Conservation (phyloP, 2,888 invertebrate genomes). For the Venusia cambrica region DNA sequence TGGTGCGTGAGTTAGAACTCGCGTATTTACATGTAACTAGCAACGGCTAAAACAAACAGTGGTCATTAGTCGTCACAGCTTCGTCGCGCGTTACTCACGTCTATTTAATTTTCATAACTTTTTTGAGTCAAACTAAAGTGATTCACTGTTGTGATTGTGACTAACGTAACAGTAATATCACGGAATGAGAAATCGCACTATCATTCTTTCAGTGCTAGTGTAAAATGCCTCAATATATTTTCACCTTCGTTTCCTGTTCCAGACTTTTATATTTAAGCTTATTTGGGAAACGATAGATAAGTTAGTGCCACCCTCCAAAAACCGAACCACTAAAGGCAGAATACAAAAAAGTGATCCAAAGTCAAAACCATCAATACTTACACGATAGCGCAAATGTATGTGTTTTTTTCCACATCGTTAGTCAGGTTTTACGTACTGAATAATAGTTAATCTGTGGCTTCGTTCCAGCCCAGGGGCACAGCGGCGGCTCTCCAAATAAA, state of each 20-base stretch:
- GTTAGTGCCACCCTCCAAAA: constrained; percentile 9
- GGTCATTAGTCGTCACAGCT: constrained; percentile 25
- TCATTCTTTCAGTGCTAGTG: constrained; percentile 9
- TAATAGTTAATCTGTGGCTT: constrained; percentile 31
- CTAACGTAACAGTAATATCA: constrained; percentile 53
- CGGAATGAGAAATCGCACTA: constrained; percentile 32
- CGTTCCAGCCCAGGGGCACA: constrained; percentile 56
- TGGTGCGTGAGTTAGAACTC: no score
- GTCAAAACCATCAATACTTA: constrained; percentile 55
- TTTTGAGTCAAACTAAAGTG: constrained; percentile 68
- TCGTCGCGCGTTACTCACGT: constrained; percentile 48
- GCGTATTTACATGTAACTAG: no score
- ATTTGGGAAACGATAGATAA: no score
- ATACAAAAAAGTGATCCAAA: constrained; percentile 40
- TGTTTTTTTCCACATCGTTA: constrained; percentile 63
- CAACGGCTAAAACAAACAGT: constrained; percentile 13
- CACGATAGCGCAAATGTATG: constrained; percentile 55
- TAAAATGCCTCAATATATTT: constrained; percentile 9
- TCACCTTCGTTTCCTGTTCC: no score
- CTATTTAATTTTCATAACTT: constrained; percentile 55
- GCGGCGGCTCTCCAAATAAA: constrained; percentile 69
- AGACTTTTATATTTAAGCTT: no score
- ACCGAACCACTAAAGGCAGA: constrained; percentile 30
- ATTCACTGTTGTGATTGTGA: constrained; percentile 65
- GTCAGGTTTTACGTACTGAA: constrained; percentile 43